Conservation (phyloP, 2,113 vertebrate species). For the Tapirus terrestris region DNA sequence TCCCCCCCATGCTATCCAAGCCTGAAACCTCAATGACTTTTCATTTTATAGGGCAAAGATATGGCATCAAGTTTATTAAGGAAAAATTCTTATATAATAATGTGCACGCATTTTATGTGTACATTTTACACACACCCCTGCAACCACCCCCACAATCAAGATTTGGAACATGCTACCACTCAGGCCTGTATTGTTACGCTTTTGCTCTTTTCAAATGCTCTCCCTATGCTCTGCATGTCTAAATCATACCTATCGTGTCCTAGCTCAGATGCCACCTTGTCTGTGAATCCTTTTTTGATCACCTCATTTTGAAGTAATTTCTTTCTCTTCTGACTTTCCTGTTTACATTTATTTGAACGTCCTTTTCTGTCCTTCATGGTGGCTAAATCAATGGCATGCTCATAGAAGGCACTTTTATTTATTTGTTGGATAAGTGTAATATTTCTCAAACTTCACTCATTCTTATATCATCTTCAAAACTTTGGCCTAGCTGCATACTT, state of each 20-base stretch:
- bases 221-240: background rate
- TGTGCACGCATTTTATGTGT: background rate
- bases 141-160: background rate
- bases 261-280: background rate
- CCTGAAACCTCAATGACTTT: background rate
- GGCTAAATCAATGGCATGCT: background rate
- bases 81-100: background rate
- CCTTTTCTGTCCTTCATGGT: background rate
- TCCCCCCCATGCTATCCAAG: background rate
- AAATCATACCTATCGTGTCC: background rate
- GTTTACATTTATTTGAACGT: background rate
- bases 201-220: background rate
- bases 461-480: background rate
- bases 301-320: constrained; percentile 49
- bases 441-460: constrained; percentile 11
- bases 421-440: background rate
- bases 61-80: background rate
- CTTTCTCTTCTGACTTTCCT: background rate
- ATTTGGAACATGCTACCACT: background rate
- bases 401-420: background rate
- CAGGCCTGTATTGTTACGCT: background rate
- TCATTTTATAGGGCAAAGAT: background rate
- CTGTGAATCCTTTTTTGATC: constrained; percentile 7
- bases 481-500: background rate
- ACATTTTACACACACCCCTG: background rate